phyloP scores from a whole-genome alignment of 2,888 invertebrate species.

The Epirrita christyi region DNA sequence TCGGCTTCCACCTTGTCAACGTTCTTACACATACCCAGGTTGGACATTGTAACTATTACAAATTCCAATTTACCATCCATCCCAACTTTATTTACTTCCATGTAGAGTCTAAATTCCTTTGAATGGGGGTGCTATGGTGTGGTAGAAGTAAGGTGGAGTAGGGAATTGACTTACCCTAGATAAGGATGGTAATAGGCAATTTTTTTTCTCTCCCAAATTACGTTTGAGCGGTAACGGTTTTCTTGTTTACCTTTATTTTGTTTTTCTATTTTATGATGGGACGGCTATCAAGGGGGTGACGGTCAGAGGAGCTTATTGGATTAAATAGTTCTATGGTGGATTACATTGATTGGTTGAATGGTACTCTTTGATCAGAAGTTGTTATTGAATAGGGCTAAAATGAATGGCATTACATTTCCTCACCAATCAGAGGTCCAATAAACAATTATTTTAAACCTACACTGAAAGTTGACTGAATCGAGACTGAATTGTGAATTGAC shows the following conservation, averaged over 20 bases:
- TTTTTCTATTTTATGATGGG: slow-evolving; percentile 52
- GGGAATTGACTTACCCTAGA: slow-evolving; percentile 82
- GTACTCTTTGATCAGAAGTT: slow-evolving; percentile 1
- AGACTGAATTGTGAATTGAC: too few species aligned
- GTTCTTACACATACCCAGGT: slow-evolving; percentile 77
- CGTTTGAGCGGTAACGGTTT: slow-evolving; percentile 69
- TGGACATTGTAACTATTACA: slow-evolving; percentile 66
- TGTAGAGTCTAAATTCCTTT: slow-evolving; percentile 44
- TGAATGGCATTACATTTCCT: too few species aligned
- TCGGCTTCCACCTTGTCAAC: slow-evolving; percentile 82
- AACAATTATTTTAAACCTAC: too few species aligned
- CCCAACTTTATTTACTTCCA: slow-evolving; percentile 24
- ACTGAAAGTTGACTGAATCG: too few species aligned
- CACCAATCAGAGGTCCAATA: too few species aligned
- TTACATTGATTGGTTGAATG: slow-evolving; percentile 23
- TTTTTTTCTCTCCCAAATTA: slow-evolving; percentile 75
- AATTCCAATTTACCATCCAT: slow-evolving; percentile 20
- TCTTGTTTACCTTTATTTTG: slow-evolving; percentile 79
- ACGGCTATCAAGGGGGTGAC: slow-evolving; percentile 25
- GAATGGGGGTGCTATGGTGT: neutral
- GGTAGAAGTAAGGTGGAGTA: slow-evolving; percentile 50
- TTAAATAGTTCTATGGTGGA: slow-evolving; percentile 15
- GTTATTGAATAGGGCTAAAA: slow-evolving; percentile 3
- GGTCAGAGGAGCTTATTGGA: slow-evolving; percentile 25
- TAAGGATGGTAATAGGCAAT: slow-evolving; percentile 77